A percentile compares a stretch with the other conserved stretches of the same genome.
Evolutionary conservation across 2,888 invertebrate species (phyloP).

Genomic region (Agonopterix alstromeriana): DNA sequence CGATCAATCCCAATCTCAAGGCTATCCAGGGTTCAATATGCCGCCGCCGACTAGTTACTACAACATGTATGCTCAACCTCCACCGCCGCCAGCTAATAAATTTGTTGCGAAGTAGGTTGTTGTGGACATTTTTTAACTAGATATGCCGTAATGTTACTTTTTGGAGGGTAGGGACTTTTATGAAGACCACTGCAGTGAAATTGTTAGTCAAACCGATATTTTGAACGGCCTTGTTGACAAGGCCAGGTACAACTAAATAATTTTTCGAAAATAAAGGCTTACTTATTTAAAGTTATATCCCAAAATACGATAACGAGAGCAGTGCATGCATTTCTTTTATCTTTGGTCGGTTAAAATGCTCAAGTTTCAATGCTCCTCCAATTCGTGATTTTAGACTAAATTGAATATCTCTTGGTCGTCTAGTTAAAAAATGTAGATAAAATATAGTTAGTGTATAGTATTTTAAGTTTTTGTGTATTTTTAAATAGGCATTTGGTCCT

Average conservation of each 20-base stretch:
- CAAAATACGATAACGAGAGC: too few relatives aligned
- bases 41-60: constrained; percentile 48
- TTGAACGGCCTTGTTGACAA: not conserved
- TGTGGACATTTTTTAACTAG: not conserved
- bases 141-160: not conserved
- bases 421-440: too few relatives aligned
- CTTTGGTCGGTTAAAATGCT: too few relatives aligned
- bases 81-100: constrained; percentile 40
- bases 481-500: not conserved
- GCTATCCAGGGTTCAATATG: constrained; percentile 18
- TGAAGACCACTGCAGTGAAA: not conserved
- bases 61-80: constrained; percentile 64
- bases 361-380: too few relatives aligned
- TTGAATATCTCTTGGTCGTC: too few relatives aligned
- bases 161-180: too few relatives aligned
- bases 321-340: too few relatives aligned
- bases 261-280: too few relatives aligned
- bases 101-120: constrained; percentile 25
- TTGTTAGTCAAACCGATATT: not conserved
- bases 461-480: not conserved
- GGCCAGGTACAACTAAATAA: too few relatives aligned
- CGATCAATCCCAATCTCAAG: constrained; percentile 5
- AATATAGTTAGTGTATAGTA: too few relatives aligned
- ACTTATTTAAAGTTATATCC: too few relatives aligned
- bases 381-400: too few relatives aligned